Base-by-base conservation (phyloP, 2,113 vertebrate genomes). In the Zapus hudsonius region DNA sequence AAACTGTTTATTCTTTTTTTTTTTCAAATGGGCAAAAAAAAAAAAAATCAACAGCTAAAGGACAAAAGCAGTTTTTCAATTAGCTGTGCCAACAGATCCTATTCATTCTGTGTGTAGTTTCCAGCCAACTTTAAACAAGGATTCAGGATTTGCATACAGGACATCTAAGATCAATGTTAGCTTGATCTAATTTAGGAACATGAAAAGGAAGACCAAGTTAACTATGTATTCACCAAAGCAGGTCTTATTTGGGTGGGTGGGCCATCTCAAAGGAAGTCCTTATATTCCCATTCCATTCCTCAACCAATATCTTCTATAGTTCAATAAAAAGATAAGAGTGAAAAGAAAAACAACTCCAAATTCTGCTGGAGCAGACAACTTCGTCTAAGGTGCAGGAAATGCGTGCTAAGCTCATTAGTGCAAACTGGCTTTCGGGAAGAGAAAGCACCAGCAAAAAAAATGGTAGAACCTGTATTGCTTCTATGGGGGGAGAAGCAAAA, bases 1-100 rank as follows among this genome's bases (percentile, higher is more conserved):
- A 73, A 95, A 91, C 52, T 90, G 86, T 96, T 96, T 94, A 87
- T 97, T 95, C 52, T 89, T 38, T 76, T 89, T 29, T 89, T 69
- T 64, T 89, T 31, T 82, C 66, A 86, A 93, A 64, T 85, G 92
- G 82, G 82, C 85, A 87, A 85, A 88, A 75, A 83, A 83, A 87
- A 85, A 88, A 75, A 83, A 83, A 38, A 81, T 72, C 81, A 93
- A 84, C 44, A 90, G 70, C 55, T 67, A 90, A 83, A 87, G 66
- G 83, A 83, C 94, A 96, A 92, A 95, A 92, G 93, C 90, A 92
- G 16, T 82, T 92, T 95, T 90, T 59, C 64, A 80, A 73, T 88
- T 61, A 92, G 87, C 70, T 78, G 57, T 44, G 70, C 78, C 75
- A 95, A 47, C 82, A 85, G 40, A 87, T 67, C 63, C 64, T 85